Percentiles rank a stretch among this genome's conserved stretches.
Evolutionary conservation across 1,140 invertebrate genomes (phyloP).

Genomic region (Drosophila ambigua): DNA sequence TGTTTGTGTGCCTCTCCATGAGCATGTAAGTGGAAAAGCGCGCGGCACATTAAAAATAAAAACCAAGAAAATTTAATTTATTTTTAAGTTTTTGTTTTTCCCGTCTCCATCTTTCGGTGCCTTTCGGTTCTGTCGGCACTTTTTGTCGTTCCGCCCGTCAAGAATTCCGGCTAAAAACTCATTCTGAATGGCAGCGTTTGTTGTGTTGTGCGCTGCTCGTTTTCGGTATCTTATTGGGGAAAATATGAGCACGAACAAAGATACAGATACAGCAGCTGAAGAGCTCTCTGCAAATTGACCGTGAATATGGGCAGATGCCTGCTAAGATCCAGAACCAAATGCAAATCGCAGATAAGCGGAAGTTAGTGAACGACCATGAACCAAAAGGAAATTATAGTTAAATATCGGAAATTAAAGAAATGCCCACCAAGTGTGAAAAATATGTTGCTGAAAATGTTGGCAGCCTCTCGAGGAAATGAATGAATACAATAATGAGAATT

Average conservation of each 20-base stretch:
- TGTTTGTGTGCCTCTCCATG: not conserved
- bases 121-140: slow-evolving; percentile 49
- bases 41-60: slow-evolving; percentile 40
- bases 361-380: not conserved
- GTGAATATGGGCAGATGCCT: slow-evolving; percentile 51
- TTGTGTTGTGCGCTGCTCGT: slow-evolving; percentile 28
- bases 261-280: slow-evolving; percentile 7
- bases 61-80: slow-evolving; percentile 67
- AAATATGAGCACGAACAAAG: slow-evolving; percentile 43
- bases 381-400: not conserved
- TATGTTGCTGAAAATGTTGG: slow-evolving; percentile 10
- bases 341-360: slow-evolving; percentile 1
- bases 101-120: slow-evolving; percentile 19
- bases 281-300: slow-evolving; percentile 64
- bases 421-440: slow-evolving; percentile 34
- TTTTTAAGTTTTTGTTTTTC: slow-evolving; percentile 73
- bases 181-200: slow-evolving; percentile 70
- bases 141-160: slow-evolving; percentile 49
- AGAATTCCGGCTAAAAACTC: slow-evolving; percentile 69
- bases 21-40: slow-evolving; percentile 51
- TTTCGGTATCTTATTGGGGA: slow-evolving; percentile 26
- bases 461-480: slow-evolving; percentile 17
- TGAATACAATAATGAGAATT: slow-evolving; percentile 14
- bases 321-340: slow-evolving; percentile 1
- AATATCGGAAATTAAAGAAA: slow-evolving; percentile 2